A percentile compares a stretch with the other conserved stretches of the same genome.
Evolutionary conservation across 1,140 invertebrate genomes (phyloP).

Genomic region (Saccostrea cuccullata): DNA sequence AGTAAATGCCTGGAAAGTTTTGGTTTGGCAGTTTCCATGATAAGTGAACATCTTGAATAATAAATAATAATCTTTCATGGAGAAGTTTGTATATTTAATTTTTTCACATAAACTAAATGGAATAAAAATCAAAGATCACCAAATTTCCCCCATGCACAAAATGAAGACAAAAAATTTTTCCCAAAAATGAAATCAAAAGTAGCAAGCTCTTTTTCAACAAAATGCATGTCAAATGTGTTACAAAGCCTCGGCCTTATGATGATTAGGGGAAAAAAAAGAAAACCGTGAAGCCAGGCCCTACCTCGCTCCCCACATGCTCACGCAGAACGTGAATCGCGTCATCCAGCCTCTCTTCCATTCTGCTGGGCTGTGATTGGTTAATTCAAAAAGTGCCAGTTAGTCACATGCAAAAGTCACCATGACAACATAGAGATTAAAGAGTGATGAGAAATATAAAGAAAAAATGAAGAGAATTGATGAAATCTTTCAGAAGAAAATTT

Average conservation of each 20-base stretch:
- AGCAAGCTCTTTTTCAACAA: neutral
- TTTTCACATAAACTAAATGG: too few relatives aligned
- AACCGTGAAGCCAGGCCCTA: conserved; percentile 49
- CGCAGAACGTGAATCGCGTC: conserved; percentile 96
- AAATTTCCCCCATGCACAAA: too few relatives aligned
- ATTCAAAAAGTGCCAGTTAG: conserved; percentile 36
- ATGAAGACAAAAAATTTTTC: too few relatives aligned
- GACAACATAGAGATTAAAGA: neutral
- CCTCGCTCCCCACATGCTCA: conserved; percentile 89
- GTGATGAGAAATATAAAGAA: neutral
- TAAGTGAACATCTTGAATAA: too few relatives aligned
- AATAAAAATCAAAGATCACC: too few relatives aligned
- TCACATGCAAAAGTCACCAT: conserved; percentile 5
- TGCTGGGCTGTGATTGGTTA: conserved; percentile 79
- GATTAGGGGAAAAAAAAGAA: conserved; percentile 7
- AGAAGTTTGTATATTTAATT: too few relatives aligned
- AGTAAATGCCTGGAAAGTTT: too few relatives aligned
- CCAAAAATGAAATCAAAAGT: too few relatives aligned
- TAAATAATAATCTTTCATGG: too few relatives aligned
- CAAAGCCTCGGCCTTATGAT: neutral
- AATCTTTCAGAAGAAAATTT: too few relatives aligned
- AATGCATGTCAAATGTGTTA: neutral
- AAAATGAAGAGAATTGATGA: neutral
- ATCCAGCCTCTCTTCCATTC: conserved; percentile 94
- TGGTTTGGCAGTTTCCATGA: too few relatives aligned